Percentiles rank a stretch among this genome's conserved stretches.
Conservation (phyloP, 2,113 vertebrate genomes). For the Orcinus orca region DNA sequence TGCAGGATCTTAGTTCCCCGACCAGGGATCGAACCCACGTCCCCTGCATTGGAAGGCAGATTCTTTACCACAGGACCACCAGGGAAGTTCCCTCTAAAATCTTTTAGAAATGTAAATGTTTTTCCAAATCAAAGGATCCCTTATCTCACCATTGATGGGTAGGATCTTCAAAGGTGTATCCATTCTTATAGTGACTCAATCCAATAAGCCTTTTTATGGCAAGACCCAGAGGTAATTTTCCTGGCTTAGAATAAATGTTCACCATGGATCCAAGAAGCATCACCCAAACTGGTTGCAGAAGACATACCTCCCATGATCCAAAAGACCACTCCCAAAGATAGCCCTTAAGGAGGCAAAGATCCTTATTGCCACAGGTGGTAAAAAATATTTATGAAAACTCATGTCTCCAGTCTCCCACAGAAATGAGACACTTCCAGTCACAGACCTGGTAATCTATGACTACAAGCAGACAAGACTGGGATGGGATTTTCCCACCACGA, state of each 20-base stretch:
- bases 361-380: background rate
- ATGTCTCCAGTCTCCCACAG: background rate
- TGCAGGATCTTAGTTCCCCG: background rate
- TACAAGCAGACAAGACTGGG: background rate
- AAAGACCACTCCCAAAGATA: background rate
- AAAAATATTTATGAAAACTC: background rate
- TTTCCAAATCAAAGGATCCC: background rate
- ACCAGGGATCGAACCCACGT: fast-evolving
- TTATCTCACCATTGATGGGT: background rate
- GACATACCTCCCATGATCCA: background rate
- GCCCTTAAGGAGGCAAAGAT: background rate
- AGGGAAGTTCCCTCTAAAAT: background rate
- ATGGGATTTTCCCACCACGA: background rate
- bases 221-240: background rate
- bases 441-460: background rate
- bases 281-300: background rate
- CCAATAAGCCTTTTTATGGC: background rate
- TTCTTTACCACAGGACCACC: background rate
- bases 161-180: background rate
- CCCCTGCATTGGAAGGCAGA: background rate
- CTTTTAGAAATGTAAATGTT: background rate
- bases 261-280: background rate
- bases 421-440: background rate
- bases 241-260: background rate
- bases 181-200: background rate